Evolutionary conservation across 2,888 invertebrate species (phyloP).

Genomic region (Liodrosophila aerea): DNA sequence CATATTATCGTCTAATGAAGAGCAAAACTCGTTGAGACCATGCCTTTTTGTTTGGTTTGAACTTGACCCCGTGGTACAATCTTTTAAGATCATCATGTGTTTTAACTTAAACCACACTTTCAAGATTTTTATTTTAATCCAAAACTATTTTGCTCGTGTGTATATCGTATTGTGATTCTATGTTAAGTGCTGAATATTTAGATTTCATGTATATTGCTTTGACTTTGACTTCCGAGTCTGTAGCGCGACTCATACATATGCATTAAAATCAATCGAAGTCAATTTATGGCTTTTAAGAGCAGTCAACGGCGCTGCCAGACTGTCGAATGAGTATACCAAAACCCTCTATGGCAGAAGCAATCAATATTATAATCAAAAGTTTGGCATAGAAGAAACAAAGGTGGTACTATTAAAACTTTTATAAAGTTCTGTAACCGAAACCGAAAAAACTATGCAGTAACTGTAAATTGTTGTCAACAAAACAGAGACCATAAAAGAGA

Average conservation of each 20-base stretch:
- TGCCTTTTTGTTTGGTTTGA: conserved; percentile 9
- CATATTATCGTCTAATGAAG: neutral
- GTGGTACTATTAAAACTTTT: conserved; percentile 39
- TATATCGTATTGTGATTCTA: conserved; percentile 8
- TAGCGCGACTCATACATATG: conserved; percentile 16
- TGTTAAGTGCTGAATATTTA: no score
- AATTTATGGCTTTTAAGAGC: conserved; percentile 2
- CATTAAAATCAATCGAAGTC: conserved; percentile 1
- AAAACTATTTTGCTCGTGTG: conserved; percentile 11
- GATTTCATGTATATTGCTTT: neutral
- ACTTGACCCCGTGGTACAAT: conserved; percentile 38
- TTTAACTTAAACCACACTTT: no score
- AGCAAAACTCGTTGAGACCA: conserved; percentile 9
- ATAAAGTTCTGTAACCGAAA: conserved; percentile 36
- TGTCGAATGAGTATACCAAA: neutral
- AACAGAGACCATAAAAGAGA: conserved; percentile 21
- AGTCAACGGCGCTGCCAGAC: neutral
- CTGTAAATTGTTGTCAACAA: conserved; percentile 49
- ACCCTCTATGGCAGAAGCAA: conserved; percentile 1
- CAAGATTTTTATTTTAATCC: neutral
- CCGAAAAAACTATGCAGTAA: conserved; percentile 30
- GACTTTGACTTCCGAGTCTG: conserved; percentile 1
- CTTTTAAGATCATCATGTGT: conserved; percentile 16
- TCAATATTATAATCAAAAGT: conserved; percentile 16
- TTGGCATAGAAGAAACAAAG: conserved; percentile 22